phyloP scores from a whole-genome alignment of 2,113 vertebrate genomes.

The Lipophrys pholis region DNA sequence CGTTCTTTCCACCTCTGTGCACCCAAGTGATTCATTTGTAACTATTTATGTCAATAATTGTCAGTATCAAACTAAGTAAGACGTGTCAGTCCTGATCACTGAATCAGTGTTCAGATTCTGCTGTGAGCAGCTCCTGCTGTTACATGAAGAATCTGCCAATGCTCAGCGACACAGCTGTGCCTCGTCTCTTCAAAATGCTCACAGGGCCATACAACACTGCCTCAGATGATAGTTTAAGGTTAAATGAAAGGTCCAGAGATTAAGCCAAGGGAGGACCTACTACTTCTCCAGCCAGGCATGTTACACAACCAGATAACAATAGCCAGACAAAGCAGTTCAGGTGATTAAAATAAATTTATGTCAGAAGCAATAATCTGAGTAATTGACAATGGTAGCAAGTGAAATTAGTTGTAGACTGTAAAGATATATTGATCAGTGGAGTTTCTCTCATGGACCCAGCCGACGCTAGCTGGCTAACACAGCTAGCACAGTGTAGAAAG shows the following conservation, averaged over 20 bases:
- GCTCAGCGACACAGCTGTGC: background rate
- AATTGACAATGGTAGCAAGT: background rate
- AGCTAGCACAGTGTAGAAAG: conserved; percentile 42
- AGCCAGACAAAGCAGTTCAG: background rate
- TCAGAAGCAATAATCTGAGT: background rate
- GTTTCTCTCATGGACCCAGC: background rate
- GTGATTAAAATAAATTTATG: background rate
- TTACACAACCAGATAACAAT: conserved; percentile 36
- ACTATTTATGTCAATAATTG: no score
- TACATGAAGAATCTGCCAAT: conserved; percentile 13
- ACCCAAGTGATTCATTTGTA: no score
- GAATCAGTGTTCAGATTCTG: conserved; percentile 33
- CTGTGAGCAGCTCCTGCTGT: conserved; percentile 40
- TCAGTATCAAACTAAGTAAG: no score
- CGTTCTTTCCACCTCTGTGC: no score
- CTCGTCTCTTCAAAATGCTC: background rate
- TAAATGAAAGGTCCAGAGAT: background rate
- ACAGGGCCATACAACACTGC: background rate
- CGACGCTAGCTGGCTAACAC: conserved; percentile 26
- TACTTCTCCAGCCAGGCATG: background rate
- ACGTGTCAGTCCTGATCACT: background rate
- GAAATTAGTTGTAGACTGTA: background rate
- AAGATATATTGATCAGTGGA: background rate
- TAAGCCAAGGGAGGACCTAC: background rate
- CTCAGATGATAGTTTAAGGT: background rate